Evolutionary conservation across 2,113 vertebrate genomes (phyloP).

Genomic region (Anguilla japonica): DNA sequence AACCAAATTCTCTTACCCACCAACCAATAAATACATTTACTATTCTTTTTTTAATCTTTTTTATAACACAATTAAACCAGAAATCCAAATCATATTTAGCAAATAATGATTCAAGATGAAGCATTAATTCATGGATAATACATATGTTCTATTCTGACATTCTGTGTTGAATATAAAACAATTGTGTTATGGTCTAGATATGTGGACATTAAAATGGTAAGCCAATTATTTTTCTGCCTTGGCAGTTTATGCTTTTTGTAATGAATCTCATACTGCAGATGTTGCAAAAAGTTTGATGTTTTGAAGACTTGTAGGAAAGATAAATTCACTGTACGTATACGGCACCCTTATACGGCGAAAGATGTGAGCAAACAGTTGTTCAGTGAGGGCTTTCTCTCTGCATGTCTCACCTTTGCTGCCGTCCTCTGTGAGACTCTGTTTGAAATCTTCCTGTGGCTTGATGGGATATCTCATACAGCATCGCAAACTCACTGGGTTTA

Average conservation of each 20-base stretch:
- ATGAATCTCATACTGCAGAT: background rate
- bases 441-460: background rate
- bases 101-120: background rate
- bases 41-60: too few species aligned
- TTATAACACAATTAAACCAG: too few species aligned
- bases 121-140: background rate
- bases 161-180: background rate
- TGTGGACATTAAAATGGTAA: background rate
- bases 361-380: background rate
- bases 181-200: background rate
- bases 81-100: background rate
- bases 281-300: background rate
- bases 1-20: background rate
- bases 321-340: background rate
- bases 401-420: background rate
- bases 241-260: background rate
- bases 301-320: background rate
- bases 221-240: background rate
- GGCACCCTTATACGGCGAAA: background rate
- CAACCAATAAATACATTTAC: too few species aligned
- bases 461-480: background rate
- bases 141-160: background rate
- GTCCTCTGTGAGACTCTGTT: slow-evolving; percentile 8
- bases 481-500: background rate
- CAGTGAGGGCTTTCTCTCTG: background rate